Base-by-base conservation (phyloP, 1,140 invertebrate species). In the Diploscapter pachys region DNA sequence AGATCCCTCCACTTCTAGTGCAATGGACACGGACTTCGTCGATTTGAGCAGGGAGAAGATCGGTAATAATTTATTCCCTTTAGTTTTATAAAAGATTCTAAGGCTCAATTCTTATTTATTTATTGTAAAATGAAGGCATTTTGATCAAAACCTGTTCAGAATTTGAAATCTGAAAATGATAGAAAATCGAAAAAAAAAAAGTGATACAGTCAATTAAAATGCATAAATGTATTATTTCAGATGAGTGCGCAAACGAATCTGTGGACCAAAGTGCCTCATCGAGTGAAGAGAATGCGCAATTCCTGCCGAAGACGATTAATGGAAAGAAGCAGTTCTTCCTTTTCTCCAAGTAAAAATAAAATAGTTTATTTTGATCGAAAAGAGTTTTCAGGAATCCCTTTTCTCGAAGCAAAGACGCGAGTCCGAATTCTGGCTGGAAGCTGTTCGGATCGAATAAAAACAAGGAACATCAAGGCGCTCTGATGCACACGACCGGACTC, bases 311-410 rank as follows among this genome's bases (percentile, higher is more conserved):
- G 31, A 31, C 31, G 31, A 1, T 31, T 1, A 31, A 31, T 31
- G 31, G 31, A 31, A 78, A 69, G 59, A 68, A 59, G n/a, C 72
- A 55, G 50, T 75, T 70, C 62, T 54, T 78, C 66, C 74, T 71
- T 63, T 78, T 74, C 61, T 62, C 76, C 57, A 77, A 72, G 71
- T 73, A 64, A 62, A 62, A 9, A 9, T 72, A 55, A 31, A 31
- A 31, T 31, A 56, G 53, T 75, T 62, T 55, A 5, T 56, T 3
- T 62, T 49, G 59, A 52, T 54, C 55, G 57, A 71, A 66, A 62
- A 9, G 2, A 53, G 51, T 61, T 74, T 77, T 53, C 75, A 75
- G 76, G 61, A 71, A 71, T n/a, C 57, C 75, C 2, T 78, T 78
- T 56, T 78, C 76, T n/a, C 65, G 75, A 51, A 63, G 54, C 63